phyloP scores from a whole-genome alignment of 2,797 vertebrate genomes.

The Spheniscus humboldti region DNA sequence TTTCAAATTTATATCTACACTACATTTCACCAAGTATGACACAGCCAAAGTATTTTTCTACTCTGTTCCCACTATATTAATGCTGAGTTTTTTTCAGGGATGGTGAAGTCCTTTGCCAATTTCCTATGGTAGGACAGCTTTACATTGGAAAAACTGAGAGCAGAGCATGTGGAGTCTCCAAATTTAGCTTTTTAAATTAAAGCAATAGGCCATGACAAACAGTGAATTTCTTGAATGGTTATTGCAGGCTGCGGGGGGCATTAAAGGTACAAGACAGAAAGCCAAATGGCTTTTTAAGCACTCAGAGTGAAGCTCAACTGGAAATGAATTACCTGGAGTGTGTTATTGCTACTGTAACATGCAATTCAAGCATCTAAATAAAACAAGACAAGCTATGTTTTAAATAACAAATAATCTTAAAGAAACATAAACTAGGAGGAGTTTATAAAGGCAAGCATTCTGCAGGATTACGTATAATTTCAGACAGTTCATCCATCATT shows the following conservation, averaged over 20 bases:
- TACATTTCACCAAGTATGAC: neutral
- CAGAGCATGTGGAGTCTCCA: neutral
- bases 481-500: neutral
- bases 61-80: neutral
- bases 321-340: neutral
- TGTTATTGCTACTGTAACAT: neutral
- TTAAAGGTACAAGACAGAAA: constrained; percentile 35
- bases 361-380: neutral
- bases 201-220: constrained; percentile 1
- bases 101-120: neutral
- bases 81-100: neutral
- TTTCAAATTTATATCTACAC: neutral
- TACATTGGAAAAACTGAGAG: neutral
- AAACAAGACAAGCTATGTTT: neutral
- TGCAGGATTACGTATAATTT: neutral
- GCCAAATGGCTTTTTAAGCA: constrained; percentile 15
- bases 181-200: constrained; percentile 46
- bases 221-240: neutral
- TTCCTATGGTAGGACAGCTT: neutral
- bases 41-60: neutral
- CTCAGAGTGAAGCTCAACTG: neutral
- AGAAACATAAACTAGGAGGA: neutral
- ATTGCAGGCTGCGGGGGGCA: neutral
- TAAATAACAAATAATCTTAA: neutral
- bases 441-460: neutral